phyloP scores from a whole-genome alignment of 2,797 vertebrate genomes.

The Halcyon smyrnensis region DNA sequence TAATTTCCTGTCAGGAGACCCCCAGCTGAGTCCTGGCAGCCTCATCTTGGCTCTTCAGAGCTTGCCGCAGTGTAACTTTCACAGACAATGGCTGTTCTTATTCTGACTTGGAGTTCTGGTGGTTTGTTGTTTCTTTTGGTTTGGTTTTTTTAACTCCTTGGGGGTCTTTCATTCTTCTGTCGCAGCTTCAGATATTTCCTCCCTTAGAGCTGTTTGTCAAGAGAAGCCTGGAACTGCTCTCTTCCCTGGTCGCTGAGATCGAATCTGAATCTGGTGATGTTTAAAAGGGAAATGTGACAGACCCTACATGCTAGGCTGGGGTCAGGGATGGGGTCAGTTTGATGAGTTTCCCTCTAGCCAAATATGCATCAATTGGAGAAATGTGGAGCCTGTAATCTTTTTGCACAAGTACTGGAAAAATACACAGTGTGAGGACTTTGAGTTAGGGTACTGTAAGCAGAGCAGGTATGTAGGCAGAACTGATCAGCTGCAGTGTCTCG shows the following conservation, averaged over 20 bases:
- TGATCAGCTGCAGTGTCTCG: neutral
- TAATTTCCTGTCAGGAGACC: conserved; percentile 7
- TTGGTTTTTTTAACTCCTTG: neutral
- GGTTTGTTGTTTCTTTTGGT: neutral
- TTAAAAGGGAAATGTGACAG: conserved; percentile 54
- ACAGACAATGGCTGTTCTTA: neutral
- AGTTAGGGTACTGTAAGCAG: neutral
- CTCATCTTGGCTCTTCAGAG: neutral
- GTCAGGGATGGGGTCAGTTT: conserved; percentile 36
- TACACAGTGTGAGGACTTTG: neutral
- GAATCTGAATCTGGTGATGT: conserved; percentile 17
- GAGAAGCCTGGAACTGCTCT: conserved; percentile 10
- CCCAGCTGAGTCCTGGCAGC: neutral
- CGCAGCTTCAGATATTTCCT: conserved; percentile 1
- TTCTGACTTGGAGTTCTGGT: neutral
- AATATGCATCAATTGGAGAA: neutral
- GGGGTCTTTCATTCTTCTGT: neutral
- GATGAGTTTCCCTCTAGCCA: conserved; percentile 7
- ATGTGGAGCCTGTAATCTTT: neutral
- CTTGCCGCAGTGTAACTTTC: neutral
- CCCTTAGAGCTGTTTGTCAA: conserved; percentile 32
- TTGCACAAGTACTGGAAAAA: neutral
- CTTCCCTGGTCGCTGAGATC: conserved; percentile 6
- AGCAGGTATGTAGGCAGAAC: neutral
- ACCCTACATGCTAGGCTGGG: conserved; percentile 13